Base-by-base conservation (phyloP, 2,797 vertebrate species). In the Amblyopsis hoosieri region DNA sequence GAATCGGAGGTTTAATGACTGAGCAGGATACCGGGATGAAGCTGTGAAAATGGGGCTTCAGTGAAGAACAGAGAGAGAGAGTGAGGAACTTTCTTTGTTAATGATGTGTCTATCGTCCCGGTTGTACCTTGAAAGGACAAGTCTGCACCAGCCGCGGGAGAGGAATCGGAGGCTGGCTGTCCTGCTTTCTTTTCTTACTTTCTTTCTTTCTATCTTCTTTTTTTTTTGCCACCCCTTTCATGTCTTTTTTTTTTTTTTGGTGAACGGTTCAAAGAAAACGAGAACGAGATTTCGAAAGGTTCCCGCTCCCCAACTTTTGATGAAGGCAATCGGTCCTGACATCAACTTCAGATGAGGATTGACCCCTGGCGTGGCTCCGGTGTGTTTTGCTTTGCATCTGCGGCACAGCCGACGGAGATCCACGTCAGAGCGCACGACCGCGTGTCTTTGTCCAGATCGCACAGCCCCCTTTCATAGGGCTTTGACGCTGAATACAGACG, bases 181-280 rank as follows among this genome's bases (percentile, higher is more conserved):
- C 80, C 79, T 66, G 80, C 72, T 77, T 85, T 84, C 1, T 19
- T 52, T 19, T 19, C 23, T 52, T 52, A 9, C 23, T 52, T 19
- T 46, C 11, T 19, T 19, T 69, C 62, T 84, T 87, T 89, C 86
- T 84, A 88, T 89, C 84, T 88, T 85, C 81, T 88, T 91, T 90
- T 83, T 17, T 17, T 87, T 87, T 79, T 51, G 50, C 83, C 75
- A 80, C 82, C 78, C 81, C 84, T 72, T 74, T 31, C 2, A 33
- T 48, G 12, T 48, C n/a, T 48, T 9, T 48, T 48, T 48, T 12
- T 3, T 46, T 46, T 46, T 4, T 46, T 46, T 13, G 19, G 29
- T 55, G 12, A n/a, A 48, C 12, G 5, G 47, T 12, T n/a, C 0
- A 37, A 37, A 37, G 1, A 37, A 37, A 37, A 37, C 6, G 37